Base-by-base conservation (phyloP, 2,113 vertebrate species). In the Pica pica region DNA sequence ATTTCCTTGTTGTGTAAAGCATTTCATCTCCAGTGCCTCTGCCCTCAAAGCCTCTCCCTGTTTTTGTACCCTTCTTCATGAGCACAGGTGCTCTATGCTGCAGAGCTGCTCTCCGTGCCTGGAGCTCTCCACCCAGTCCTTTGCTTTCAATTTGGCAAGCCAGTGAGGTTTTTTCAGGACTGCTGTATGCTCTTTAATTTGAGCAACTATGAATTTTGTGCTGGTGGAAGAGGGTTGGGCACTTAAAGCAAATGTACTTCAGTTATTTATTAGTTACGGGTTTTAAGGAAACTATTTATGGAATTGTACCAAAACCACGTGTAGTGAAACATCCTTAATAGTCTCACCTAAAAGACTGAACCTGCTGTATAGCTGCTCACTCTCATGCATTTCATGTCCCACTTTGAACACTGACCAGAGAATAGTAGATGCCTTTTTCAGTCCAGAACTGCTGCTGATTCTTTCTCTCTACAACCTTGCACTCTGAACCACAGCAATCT, bases 361-460 rank as follows among this genome's bases (percentile, higher is more conserved):
- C 27, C 52, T 33, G 37, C n/a, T 50, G 17, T 47, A 16, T 16
- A 28, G 60, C 53, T 87, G 23, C 20, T 50, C 31, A 3, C 39
- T 93, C 17, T 95, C 68, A 31, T 57, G 24, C 46, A 12, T 89
- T 95, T 56, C 11, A 52, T 87, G 94, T 76, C 94, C 97, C 96
- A 97, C 97, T 78, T 96, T 99, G 98, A 53, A 97, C 97, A 41
- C 76, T 99, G 87, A 99, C 98, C 89, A 99, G 97, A 33, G 97
- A 96, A 87, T 98, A 97, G 85, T 98, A 99, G 59, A 98, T 86
- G 65, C 98, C 98, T 89, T 98, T 98, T 87, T 97, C 96, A 26
- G 97, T 97, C 77, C 99, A 97, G 30, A 99, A 98, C 94, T 99
- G 98, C 24, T 99, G 98, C 46, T 99, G 98, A 0, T 98, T 99